These are phyloP conservation scores for Enteromius trimaculatus DNA, from an alignment of 2,797 vertebrate species.

Conservation along the genomic window DNA sequence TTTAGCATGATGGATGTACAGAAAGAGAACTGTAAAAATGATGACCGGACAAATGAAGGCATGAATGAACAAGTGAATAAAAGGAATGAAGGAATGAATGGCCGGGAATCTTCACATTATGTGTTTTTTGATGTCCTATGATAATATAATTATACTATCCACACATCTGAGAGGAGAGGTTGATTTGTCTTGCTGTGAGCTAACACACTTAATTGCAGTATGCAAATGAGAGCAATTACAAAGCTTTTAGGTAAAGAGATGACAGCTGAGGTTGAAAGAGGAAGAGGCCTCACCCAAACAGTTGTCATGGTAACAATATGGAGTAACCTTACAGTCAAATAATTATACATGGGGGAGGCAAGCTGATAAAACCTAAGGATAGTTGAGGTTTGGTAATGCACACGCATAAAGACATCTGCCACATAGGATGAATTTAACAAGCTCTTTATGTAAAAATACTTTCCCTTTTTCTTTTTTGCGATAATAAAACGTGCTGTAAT, in stretches of 20 bases:
- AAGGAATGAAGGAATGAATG: slow-evolving; percentile 31
- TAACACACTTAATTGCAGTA: slow-evolving; percentile 99
- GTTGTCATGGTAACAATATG: slow-evolving; percentile 98
- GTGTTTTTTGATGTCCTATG: slow-evolving; percentile 78
- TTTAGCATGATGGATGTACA: slow-evolving; percentile 2
- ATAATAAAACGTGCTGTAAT: slow-evolving; percentile 4
- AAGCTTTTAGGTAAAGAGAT: slow-evolving; percentile 99
- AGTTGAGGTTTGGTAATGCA: slow-evolving; percentile 71
- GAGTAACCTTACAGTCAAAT: slow-evolving; percentile 81
- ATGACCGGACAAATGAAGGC: slow-evolving; percentile 36
- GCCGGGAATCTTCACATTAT: slow-evolving; percentile 70
- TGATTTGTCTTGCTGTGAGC: slow-evolving; percentile 96
- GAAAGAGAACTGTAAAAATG: slow-evolving; percentile 7
- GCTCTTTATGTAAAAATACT: slow-evolving; percentile 12
- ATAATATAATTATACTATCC: slow-evolving; percentile 83
- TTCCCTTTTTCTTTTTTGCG: neutral
- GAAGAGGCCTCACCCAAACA: slow-evolving; percentile 95
- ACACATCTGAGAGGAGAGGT: slow-evolving; percentile 89
- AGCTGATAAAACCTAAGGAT: slow-evolving; percentile 60
- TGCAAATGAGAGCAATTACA: slow-evolving; percentile 99
- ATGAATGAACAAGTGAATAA: slow-evolving; percentile 36
- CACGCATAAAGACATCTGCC: slow-evolving; percentile 65
- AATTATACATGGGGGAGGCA: slow-evolving; percentile 64
- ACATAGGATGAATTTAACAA: slow-evolving; percentile 54
- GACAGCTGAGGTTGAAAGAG: slow-evolving; percentile 99